phyloP scores from a whole-genome alignment of 2,113 vertebrate species.

The Lonchura striata region DNA sequence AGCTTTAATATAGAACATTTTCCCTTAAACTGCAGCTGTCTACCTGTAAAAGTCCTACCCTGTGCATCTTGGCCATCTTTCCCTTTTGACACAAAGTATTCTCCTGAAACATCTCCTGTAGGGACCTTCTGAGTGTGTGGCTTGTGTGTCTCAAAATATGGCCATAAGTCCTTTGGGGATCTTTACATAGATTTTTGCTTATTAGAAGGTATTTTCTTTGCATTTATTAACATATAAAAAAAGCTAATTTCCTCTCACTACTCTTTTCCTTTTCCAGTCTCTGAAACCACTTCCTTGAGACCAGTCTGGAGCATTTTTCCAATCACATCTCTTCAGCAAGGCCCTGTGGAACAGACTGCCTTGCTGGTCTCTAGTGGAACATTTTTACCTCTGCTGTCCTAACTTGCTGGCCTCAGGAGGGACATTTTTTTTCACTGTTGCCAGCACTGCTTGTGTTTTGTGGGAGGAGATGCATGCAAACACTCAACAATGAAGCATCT shows the following conservation, averaged over 20 bases:
- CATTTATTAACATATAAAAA: neutral
- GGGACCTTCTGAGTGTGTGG: neutral
- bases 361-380: neutral
- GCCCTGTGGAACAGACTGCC: neutral
- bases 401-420: neutral
- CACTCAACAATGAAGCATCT: neutral
- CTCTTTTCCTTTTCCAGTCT: neutral
- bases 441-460: neutral
- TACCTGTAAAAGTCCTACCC: neutral
- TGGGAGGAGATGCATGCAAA: neutral
- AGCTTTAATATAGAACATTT: neutral
- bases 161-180: neutral
- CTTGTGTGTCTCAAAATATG: neutral
- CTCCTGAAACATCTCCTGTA: neutral
- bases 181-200: neutral
- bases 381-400: neutral
- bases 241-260: neutral
- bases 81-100: neutral
- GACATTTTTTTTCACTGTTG: neutral
- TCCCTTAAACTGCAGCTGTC: neutral
- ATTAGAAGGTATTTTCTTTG: neutral
- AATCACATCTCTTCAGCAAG: neutral
- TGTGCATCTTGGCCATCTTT: neutral
- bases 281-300: neutral
- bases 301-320: neutral